Conservation (phyloP, 1,140 invertebrate species). For the Condylostylus longicornis region DNA sequence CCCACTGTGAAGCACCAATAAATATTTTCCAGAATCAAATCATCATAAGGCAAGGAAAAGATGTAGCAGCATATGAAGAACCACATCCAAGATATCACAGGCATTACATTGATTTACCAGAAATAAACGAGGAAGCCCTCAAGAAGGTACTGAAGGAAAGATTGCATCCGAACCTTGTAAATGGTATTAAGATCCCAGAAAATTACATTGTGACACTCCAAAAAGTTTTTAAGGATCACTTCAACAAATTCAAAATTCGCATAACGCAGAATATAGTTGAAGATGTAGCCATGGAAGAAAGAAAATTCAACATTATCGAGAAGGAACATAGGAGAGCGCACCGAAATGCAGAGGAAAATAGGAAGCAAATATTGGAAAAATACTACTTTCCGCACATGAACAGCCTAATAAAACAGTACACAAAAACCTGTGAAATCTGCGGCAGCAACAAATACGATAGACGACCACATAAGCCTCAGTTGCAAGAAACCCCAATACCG, state of each 20-base stretch:
- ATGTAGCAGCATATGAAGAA: background rate
- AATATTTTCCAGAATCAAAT: conserved; percentile 6
- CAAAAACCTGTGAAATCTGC: conserved; percentile 4
- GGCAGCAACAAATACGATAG: conserved; percentile 6
- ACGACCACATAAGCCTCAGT: conserved; percentile 1
- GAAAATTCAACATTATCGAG: conserved; percentile 1
- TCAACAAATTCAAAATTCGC: conserved; percentile 4
- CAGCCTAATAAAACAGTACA: conserved; percentile 4
- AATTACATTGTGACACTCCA: conserved; percentile 1
- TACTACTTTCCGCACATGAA: conserved; percentile 7
- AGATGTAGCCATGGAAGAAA: conserved; percentile 2
- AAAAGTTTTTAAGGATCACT: conserved; percentile 4
- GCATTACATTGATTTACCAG: background rate
- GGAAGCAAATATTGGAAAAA: conserved; percentile 3
- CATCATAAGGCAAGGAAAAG: background rate
- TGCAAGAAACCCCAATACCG: conserved; percentile 5
- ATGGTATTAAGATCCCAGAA: conserved; percentile 7
- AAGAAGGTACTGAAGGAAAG: background rate
- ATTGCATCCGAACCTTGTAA: conserved; percentile 2
- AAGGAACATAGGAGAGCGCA: conserved; percentile 7
- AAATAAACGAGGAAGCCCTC: background rate
- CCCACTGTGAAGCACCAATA: conserved; percentile 2
- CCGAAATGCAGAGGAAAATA: conserved; percentile 5
- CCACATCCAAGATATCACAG: conserved; percentile 2
- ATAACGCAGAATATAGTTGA: conserved; percentile 7